These are phyloP conservation scores for Hesperia comma DNA, from an alignment of 2,888 invertebrate genomes.

Conservation along the genomic window DNA sequence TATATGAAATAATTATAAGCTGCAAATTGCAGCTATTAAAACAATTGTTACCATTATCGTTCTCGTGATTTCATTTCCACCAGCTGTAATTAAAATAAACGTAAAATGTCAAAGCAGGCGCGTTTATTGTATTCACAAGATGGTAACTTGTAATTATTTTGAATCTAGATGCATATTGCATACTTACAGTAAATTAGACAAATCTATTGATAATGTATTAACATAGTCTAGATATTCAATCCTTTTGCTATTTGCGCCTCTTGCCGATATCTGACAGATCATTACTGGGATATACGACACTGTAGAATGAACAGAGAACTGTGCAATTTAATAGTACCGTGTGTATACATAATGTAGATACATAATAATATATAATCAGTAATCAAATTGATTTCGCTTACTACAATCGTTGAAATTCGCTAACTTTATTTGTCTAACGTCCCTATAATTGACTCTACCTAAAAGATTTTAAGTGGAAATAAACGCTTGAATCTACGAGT, in stretches of 20 bases:
- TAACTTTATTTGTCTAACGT: too few relatives aligned
- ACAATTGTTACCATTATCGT: neutral
- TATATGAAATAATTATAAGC: neutral
- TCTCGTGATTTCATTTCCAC: constrained; percentile 41
- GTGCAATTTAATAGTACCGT: too few relatives aligned
- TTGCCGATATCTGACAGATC: neutral
- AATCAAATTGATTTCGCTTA: too few relatives aligned
- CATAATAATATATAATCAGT: too few relatives aligned
- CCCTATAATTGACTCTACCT: too few relatives aligned
- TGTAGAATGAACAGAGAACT: too few relatives aligned
- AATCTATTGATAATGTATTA: neutral
- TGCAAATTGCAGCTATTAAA: neutral
- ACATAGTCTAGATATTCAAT: neutral
- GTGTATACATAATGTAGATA: too few relatives aligned
- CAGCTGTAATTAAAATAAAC: constrained; percentile 49
- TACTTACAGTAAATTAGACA: too few relatives aligned
- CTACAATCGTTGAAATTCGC: too few relatives aligned
- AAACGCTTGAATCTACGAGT: too few relatives aligned
- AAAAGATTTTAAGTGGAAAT: too few relatives aligned
- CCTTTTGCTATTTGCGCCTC: neutral
- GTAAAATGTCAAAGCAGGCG: constrained; percentile 49
- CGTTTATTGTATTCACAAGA: constrained; percentile 51
- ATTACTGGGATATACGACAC: neutral
- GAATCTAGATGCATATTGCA: constrained; percentile 34
- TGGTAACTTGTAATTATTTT: constrained; percentile 48